Conservation (phyloP, 1,140 invertebrate species). For the Trichoplusia ni region DNA sequence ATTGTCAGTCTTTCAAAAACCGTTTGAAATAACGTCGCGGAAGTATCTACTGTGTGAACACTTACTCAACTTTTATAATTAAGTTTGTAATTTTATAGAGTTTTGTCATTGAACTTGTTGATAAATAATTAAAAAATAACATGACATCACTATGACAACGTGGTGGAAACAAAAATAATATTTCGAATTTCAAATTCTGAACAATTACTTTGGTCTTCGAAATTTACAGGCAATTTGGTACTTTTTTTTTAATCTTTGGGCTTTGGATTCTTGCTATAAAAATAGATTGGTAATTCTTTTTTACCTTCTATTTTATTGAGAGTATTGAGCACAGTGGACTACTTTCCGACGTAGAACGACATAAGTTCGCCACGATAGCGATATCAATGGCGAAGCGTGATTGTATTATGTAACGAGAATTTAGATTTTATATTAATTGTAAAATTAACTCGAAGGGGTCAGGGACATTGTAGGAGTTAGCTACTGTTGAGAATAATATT, state of each 20-base stretch:
- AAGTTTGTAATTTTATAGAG: no score
- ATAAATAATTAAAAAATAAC: no score
- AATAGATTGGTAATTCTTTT: no score
- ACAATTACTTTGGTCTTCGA: no score
- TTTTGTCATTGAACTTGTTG: no score
- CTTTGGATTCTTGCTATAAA: no score
- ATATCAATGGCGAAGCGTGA: slow-evolving; percentile 14
- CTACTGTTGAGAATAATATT: neutral
- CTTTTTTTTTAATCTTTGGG: no score
- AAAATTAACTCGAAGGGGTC: slow-evolving; percentile 29
- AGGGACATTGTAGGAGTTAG: slow-evolving; percentile 17
- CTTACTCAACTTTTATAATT: no score
- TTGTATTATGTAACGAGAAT: slow-evolving; percentile 30
- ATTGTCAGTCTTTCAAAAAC: slow-evolving; percentile 32
- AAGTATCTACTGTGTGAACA: neutral
- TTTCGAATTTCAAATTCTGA: no score
- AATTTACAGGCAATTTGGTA: no score
- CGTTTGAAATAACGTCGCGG: neutral
- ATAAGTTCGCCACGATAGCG: slow-evolving; percentile 7
- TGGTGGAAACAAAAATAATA: no score
- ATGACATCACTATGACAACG: no score
- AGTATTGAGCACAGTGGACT: neutral
- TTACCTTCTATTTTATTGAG: neutral
- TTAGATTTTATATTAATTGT: slow-evolving; percentile 36
- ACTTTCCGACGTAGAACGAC: neutral